A percentile compares a stretch with the other conserved stretches of the same genome.
Evolutionary conservation across 2,888 invertebrate genomes (phyloP).

Genomic region (Endotricha flammealis): DNA sequence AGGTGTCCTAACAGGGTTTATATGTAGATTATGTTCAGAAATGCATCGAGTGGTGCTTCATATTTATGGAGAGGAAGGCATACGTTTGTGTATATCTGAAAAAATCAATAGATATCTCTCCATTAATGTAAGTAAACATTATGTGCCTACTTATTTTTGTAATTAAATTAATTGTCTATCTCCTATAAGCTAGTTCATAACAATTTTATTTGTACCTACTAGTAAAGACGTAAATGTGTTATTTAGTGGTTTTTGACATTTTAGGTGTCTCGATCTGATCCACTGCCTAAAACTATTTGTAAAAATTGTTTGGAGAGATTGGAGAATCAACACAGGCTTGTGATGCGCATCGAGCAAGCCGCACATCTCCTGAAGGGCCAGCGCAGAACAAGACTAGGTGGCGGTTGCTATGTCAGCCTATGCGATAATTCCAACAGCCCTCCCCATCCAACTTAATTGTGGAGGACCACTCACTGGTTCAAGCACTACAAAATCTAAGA

Average conservation of each 20-base stretch:
- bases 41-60: conserved; percentile 91
- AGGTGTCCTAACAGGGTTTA: conserved; percentile 89
- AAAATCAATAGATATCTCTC: conserved; percentile 90
- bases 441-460: conserved; percentile 28
- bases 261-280: conserved; percentile 80
- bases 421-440: conserved; percentile 33
- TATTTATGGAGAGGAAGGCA: conserved; percentile 88
- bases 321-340: conserved; percentile 75
- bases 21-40: conserved; percentile 91
- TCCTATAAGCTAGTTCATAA: conserved; percentile 1
- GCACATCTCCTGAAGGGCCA: conserved; percentile 59
- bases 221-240: too few species aligned
- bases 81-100: conserved; percentile 84
- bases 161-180: too few species aligned
- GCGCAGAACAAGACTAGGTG: conserved; percentile 35
- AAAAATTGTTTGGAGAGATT: conserved; percentile 78
- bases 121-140: conserved; percentile 78
- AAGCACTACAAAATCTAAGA: neutral
- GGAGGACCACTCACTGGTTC: too few species aligned
- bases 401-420: conserved; percentile 35
- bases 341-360: conserved; percentile 67
- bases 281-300: conserved; percentile 84
- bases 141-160: neutral
- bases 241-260: conserved; percentile 32
- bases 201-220: too few species aligned